Base-by-base conservation (phyloP, 2,113 vertebrate genomes). In the Mirounga angustirostris region DNA sequence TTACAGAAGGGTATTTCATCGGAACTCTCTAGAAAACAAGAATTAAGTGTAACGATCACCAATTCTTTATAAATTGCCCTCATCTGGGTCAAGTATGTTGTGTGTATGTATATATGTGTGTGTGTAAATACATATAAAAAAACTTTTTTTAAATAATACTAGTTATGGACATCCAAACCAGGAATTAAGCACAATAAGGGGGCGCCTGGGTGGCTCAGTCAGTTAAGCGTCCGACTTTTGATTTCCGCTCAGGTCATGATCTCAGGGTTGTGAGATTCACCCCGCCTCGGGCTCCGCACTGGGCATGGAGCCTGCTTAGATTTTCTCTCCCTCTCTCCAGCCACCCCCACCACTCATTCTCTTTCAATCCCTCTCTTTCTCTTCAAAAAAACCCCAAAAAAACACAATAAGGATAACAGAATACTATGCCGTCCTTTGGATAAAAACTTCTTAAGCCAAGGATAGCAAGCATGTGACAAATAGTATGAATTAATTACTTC, bases 1-100 rank as follows among this genome's bases (percentile, higher is more conserved):
- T 83, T 87, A 92, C 30, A 33, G n/a, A 91, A 92, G 26, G 7
- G 11, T 78, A 96, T 89, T 93, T 95, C 61, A 78, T 56, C 40
- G 88, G 63, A 92, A 92, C 28, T 94, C 14, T 82, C 56, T 56
- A 92, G 56, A 90, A 96, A 96, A 33, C 46, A 84, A 96, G 83
- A 89, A 88, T 74, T 58, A 94, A 63, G 14, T 65, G 14, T 86
- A 89, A 92, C 2, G 63, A 40, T 82, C 46, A 96, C 61, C 59
- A 79, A 43, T 61, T 89, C 79, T 91, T 95, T 90, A 63, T 58
- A 94, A 92, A 59, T 22, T 94, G 83, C 5, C 40, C 21, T 84
- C 11, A 95, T 54, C 21, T 91, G 46, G 8, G 33, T 58, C 22
- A 90, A 13, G 24, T 28, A n/a, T 73, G 5, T 78, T 78, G 43